A percentile compares a stretch with the other conserved stretches of the same genome.
phyloP scores from a whole-genome alignment of 2,797 vertebrate species.

The Rhinoraja longicauda region DNA sequence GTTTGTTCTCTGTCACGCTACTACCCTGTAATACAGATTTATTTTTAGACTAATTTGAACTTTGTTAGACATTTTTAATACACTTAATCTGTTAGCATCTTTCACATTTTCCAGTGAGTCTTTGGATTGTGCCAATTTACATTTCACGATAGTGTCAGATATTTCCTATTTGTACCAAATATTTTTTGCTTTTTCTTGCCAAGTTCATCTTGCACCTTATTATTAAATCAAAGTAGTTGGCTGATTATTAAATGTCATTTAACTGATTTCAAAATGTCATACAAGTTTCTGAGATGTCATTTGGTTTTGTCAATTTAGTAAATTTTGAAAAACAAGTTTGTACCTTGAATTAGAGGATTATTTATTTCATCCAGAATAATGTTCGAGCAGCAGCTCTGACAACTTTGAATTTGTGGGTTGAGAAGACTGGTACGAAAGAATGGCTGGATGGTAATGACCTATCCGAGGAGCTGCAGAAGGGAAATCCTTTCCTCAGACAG shows the following conservation, averaged over 20 bases:
- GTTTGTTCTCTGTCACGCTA: no score
- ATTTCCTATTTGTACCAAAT: not conserved
- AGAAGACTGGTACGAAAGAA: slow-evolving; percentile 97
- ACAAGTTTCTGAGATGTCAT: not conserved
- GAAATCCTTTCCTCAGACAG: slow-evolving; percentile 91
- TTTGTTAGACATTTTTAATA: not conserved
- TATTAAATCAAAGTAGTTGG: not conserved
- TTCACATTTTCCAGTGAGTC: not conserved
- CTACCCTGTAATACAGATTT: not conserved
- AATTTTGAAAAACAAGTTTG: not conserved
- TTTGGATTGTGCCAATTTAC: not conserved
- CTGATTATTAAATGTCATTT: not conserved
- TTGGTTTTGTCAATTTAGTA: not conserved
- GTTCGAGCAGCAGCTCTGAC: slow-evolving; percentile 77
- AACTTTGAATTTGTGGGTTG: slow-evolving; percentile 87
- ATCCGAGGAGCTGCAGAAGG: slow-evolving; percentile 87
- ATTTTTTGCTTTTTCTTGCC: not conserved
- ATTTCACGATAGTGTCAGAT: not conserved
- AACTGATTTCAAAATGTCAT: not conserved
- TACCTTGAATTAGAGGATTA: not conserved
- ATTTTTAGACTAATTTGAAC: not conserved
- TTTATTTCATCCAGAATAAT: slow-evolving; percentile 63
- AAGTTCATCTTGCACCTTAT: not conserved
- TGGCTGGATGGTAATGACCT: slow-evolving; percentile 96
- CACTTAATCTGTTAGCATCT: not conserved